phyloP scores from a whole-genome alignment of 1,140 invertebrate species.

The Rhyacophila brunnea region DNA sequence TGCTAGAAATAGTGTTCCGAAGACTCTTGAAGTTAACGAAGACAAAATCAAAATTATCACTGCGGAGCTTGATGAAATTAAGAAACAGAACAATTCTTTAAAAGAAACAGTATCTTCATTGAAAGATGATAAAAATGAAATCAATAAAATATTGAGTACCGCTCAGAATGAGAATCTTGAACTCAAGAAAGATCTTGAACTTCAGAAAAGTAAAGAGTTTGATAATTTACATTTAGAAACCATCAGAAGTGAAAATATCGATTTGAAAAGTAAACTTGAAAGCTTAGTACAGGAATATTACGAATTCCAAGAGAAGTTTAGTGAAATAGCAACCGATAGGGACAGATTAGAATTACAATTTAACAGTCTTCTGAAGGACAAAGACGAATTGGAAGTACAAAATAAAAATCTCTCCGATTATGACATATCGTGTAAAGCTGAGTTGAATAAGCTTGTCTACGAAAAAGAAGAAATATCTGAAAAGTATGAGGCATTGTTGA shows the following conservation, averaged over 20 bases:
- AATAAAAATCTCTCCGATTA: conserved; percentile 12
- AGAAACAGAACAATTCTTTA: conserved; percentile 38
- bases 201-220: conserved; percentile 30
- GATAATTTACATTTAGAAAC: conserved; percentile 3
- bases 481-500: conserved; percentile 23
- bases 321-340: conserved; percentile 9
- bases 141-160: conserved; percentile 28
- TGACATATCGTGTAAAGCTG: conserved; percentile 19
- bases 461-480: conserved; percentile 30
- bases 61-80: conserved; percentile 20
- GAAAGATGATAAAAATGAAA: conserved; percentile 9
- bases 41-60: conserved; percentile 7
- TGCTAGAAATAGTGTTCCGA: conserved; percentile 26
- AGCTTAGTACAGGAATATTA: conserved; percentile 25
- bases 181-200: conserved; percentile 15
- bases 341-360: conserved; percentile 17
- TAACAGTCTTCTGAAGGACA: conserved; percentile 15
- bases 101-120: conserved; percentile 22
- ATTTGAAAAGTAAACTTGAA: conserved; percentile 36
- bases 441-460: conserved; percentile 26
- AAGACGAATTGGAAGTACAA: conserved; percentile 11
- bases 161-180: conserved; percentile 6
- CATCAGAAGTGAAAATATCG: conserved; percentile 14
- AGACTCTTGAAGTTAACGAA: conserved; percentile 11
- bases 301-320: conserved; percentile 27